A percentile compares a stretch with the other conserved stretches of the same genome.
phyloP scores from a whole-genome alignment of 2,113 vertebrate genomes.

The Pygoscelis antarcticus region DNA sequence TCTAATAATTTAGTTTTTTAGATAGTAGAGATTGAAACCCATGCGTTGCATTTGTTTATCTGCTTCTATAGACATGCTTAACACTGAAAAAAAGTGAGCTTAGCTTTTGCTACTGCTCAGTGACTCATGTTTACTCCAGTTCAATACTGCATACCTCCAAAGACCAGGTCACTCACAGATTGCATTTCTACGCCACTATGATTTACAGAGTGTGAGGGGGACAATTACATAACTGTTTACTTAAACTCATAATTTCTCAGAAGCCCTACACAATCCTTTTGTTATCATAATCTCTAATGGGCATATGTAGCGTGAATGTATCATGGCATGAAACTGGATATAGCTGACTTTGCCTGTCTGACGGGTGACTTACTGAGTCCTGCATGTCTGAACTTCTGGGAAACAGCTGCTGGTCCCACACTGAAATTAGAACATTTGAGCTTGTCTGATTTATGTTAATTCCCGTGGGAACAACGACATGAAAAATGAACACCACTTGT shows the following conservation, averaged over 20 bases:
- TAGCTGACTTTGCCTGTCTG: constrained; percentile 67
- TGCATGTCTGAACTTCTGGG: constrained; percentile 75
- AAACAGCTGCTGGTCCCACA: constrained; percentile 81
- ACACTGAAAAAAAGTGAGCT: background rate
- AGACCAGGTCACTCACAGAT: constrained; percentile 40
- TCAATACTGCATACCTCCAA: constrained; percentile 16
- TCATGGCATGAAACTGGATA: constrained; percentile 73
- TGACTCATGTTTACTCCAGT: constrained; percentile 15
- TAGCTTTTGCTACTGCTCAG: background rate
- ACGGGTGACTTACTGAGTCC: constrained; percentile 69
- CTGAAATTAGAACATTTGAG: constrained; percentile 76
- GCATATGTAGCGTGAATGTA: constrained; percentile 55
- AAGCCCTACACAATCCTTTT: constrained; percentile 74
- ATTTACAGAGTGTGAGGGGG: constrained; percentile 60
- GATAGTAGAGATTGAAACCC: background rate
- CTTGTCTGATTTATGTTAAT: constrained; percentile 79
- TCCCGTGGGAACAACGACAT: constrained; percentile 72
- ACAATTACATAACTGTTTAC: constrained; percentile 74
- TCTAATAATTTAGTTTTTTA: background rate
- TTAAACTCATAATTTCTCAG: constrained; percentile 52
- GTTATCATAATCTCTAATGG: constrained; percentile 63
- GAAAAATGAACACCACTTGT: constrained; percentile 76
- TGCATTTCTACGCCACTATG: constrained; percentile 47
- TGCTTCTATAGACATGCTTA: background rate
- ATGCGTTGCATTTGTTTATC: accelerated